Conservation (phyloP, 2,888 invertebrate species). For the Amblyjoppa proteus region DNA sequence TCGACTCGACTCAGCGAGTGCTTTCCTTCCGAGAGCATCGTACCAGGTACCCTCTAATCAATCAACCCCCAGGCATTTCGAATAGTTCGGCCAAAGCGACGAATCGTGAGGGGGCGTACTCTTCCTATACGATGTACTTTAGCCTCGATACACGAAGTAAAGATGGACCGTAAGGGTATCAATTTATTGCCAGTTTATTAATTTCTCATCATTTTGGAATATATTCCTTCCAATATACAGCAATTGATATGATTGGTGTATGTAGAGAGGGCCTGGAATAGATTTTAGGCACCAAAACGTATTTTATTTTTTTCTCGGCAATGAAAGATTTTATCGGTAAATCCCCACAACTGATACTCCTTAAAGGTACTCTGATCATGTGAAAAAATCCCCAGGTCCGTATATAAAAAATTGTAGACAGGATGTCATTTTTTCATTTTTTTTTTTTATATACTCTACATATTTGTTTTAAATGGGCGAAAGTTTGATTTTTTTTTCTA, state of each 20-base stretch:
- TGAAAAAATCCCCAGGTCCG: no score
- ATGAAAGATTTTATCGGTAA: no score
- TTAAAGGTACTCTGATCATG: no score
- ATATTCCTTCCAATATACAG: no score
- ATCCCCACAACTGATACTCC: no score
- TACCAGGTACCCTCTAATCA: conserved; percentile 83
- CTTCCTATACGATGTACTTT: conserved; percentile 20
- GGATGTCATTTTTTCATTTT: not conserved
- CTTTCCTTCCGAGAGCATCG: conserved; percentile 72
- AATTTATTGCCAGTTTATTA: not conserved
- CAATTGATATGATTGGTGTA: no score
- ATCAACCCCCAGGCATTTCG: conserved; percentile 84
- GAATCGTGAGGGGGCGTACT: conserved; percentile 24
- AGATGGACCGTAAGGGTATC: not conserved
- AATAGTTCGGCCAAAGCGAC: conserved; percentile 66
- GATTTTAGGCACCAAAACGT: no score
- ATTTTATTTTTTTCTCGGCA: no score
- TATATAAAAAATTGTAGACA: no score
- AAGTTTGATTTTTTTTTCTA: not conserved
- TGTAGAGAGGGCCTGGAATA: no score
- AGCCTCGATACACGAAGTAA: not conserved
- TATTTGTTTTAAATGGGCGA: no score
- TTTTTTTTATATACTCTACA: conserved; percentile 8
- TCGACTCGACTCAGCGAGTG: conserved; percentile 67
- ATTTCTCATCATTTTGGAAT: not conserved